phyloP scores from a whole-genome alignment of 2,797 vertebrate genomes.

The Ara ararauna region DNA sequence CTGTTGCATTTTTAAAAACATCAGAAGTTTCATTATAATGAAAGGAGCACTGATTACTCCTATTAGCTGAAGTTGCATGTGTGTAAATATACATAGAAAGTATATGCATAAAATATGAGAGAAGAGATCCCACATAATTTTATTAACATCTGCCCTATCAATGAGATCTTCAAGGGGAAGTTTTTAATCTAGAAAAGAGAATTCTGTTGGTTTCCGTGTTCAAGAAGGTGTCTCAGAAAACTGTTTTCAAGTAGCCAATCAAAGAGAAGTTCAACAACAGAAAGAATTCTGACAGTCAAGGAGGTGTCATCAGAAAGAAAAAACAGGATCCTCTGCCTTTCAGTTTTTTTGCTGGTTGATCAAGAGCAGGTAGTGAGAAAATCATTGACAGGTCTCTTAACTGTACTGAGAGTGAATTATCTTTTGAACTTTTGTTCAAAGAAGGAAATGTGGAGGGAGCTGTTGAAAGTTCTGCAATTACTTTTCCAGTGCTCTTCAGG shows the following conservation, averaged over 20 bases:
- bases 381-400: background rate
- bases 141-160: background rate
- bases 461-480: background rate
- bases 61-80: background rate
- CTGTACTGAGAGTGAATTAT: background rate
- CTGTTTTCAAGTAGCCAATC: background rate
- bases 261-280: background rate
- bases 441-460: background rate
- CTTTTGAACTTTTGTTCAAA: slow-evolving; percentile 17
- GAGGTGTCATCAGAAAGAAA: background rate
- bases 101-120: background rate
- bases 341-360: background rate
- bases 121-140: background rate
- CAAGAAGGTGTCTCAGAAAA: background rate
- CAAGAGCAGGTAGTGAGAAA: background rate
- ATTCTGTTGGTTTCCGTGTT: background rate
- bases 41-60: background rate
- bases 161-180: background rate
- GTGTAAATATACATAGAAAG: background rate
- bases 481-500: background rate
- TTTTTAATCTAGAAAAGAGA: background rate
- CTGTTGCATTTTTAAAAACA: background rate
- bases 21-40: background rate
- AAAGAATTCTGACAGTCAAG: background rate
- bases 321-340: background rate